These are phyloP conservation scores for Euclidia mi DNA, from an alignment of 2,888 invertebrate species.

Conservation along the genomic window DNA sequence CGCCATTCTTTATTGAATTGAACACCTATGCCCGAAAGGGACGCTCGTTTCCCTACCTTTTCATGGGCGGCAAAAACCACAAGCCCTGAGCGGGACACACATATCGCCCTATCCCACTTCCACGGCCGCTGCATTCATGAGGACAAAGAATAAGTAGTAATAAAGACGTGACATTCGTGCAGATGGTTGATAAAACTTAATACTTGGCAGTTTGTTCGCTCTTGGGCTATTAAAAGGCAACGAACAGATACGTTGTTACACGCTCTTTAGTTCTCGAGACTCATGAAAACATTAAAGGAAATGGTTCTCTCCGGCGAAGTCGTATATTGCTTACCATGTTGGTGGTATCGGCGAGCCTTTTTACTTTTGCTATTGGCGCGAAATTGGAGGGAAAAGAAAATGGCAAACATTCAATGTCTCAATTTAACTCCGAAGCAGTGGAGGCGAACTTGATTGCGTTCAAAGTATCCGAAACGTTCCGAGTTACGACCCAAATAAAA, in stretches of 20 bases:
- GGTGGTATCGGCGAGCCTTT: slow-evolving; percentile 81
- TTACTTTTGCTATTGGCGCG: slow-evolving; percentile 82
- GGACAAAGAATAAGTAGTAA: slow-evolving; percentile 89
- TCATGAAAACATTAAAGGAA: slow-evolving; percentile 88
- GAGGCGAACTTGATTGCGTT: slow-evolving; percentile 76
- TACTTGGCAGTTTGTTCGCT: slow-evolving; percentile 85
- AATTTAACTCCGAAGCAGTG: slow-evolving; percentile 75
- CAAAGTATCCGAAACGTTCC: slow-evolving; percentile 67
- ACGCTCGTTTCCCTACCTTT: slow-evolving; percentile 75
- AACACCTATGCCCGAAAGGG: slow-evolving; percentile 85
- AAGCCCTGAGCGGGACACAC: slow-evolving; percentile 67
- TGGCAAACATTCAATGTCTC: slow-evolving; percentile 86
- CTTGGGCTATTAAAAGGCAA: slow-evolving; percentile 84
- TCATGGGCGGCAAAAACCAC: slow-evolving; percentile 70
- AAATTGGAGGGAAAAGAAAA: slow-evolving; percentile 85
- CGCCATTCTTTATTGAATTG: slow-evolving; percentile 88
- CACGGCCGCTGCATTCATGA: slow-evolving; percentile 79
- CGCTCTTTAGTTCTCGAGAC: slow-evolving; percentile 84
- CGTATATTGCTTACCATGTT: slow-evolving; percentile 81
- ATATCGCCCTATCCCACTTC: slow-evolving; percentile 61
- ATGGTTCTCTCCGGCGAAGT: slow-evolving; percentile 75
- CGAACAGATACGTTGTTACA: slow-evolving; percentile 86
- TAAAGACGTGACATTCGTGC: slow-evolving; percentile 89
- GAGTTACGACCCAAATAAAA: slow-evolving; percentile 72
- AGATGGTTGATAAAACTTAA: slow-evolving; percentile 89